Evolutionary conservation across 2,888 invertebrate species (phyloP), one percentile per base, ranked within the genome.

Genomic region (Drosophila koepferae): DNA sequence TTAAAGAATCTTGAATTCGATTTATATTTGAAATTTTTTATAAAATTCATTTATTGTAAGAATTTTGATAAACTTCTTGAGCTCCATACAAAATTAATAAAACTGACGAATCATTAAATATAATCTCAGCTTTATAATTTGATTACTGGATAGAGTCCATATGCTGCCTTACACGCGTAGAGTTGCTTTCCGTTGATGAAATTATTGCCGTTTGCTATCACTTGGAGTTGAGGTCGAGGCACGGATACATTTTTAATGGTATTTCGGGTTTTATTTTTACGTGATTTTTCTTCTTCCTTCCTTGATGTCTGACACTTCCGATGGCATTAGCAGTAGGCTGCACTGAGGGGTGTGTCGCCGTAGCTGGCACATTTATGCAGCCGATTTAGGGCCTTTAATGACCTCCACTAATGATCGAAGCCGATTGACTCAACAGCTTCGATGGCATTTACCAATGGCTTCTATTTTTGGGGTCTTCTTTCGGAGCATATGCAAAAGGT

Each of bases 351-450:
- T 74, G 80, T 62, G 58, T 16, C 63, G 38, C n/a, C 28, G 43
- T 38, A 38, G 59, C 49, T 63, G 65, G 56, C 53, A 62, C 61
- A 59, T 67, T 62, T 59, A 36, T 61, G 69, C 61, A 66, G 55
- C 44, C 65, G 58, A 72, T 76, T 78, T 85, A 87, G 87, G 87
- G 89, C 73, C 86, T 87, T 77, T 87, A 89, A 86, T 89, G 90
- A 85, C 82, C 78, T 87, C 72, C 71, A 63, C 90, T 87, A 89
- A 89, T 87, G 90, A 85, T 85, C 86, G 73, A 75, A 77, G 71
- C 82, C 76, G 86, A 89, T 89, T 87, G 90, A 87, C 82, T 89
- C 72, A 69, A 55, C 72, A 59, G 69, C 73, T 76, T 78, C 71
- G 59, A 72, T 46, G 71, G 70, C 70, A 75, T 68, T 81, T 63